Base-by-base conservation (phyloP, 1,140 invertebrate genomes). In the Halotydeus destructor region DNA sequence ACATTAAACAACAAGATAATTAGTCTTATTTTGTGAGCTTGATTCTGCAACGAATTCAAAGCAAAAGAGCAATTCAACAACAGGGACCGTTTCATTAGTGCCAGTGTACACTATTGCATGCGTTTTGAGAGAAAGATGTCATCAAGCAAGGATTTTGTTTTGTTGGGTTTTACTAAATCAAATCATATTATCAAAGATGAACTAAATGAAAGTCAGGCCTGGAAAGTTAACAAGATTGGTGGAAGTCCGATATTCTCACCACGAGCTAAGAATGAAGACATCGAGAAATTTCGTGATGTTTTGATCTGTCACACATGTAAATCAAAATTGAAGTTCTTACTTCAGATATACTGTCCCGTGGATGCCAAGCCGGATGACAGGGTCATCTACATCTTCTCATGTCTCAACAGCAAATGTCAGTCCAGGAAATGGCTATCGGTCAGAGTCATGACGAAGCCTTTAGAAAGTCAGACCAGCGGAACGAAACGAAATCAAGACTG, bases 301-400 rank as follows among this genome's bases (percentile, higher is more conserved):
- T 3, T 42, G 11, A 8, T 8, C 12, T 44, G 42, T 31, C 6
- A 11, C 1, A n/a, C 23, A n/a, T 44, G 42, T 31, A 25, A 16
- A 27, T 12, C 1, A 2, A 25, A 22, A 21, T 11, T 38, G 24
- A 26, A n/a, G 2, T 44, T 44, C 38, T 22, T 44, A 11, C 38
- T 40, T 2, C 42, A 44, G 38, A 44, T 44, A 3, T 44, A 19
- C 18, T 44, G 42, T 44, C 36, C 42, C 1, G 18, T 44, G 9
- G 42, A 44, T n/a, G 12, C 25, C 14, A 30, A 33, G 3, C n/a
- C 41, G 6, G 19, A 44, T 31, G 42, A 44, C 38, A 33, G 42
- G 2, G 23, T 44, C 18, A 11, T 44, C 11, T 44, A 44, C 33
- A 26, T 44, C n/a, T 44, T 44, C 23, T n/a, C 23, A 1, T 44